Base-by-base conservation (phyloP, 2,113 vertebrate species). In the Pedetes capensis region DNA sequence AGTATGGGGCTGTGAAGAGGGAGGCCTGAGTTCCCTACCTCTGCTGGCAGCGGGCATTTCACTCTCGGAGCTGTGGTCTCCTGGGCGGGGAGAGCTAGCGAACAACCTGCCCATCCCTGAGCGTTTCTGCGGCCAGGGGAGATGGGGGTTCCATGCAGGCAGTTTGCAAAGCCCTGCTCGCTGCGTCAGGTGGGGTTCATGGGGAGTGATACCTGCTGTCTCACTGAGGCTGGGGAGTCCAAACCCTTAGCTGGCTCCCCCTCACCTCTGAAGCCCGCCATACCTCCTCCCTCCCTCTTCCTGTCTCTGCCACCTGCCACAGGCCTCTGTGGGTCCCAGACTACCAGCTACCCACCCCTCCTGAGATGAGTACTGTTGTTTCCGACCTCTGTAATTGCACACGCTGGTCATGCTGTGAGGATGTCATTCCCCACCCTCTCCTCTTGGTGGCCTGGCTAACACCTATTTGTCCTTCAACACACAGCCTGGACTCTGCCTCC, bases 121-220 rank as follows among this genome's bases (percentile, higher is more conserved):
- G n/a, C 4, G 0, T 44, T n/a, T n/a, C n/a, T 20, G 47, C 32
- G 0, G 7, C 27, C 2, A 17, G 34, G 39, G 2, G 2, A 2
- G 7, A 63, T 12, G 37, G 39, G 18, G n/a, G n/a, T n/a, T n/a
- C 37, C 0, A 6, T 3, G 2, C 3, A 3, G 18, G n/a, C 47
- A 3, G 37, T 17, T 32, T 47, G 74, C 39, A 32, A 10, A 5
- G 2, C 2, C n/a, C n/a, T n/a, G 32, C 25, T 13, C 49, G n/a
- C 25, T 47, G 34, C 17, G 64, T 14, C n/a, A n/a, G 29, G 34
- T 29, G 32, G 34, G 32, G 64, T 6, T 27, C 72, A 18, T 49
- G 16, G 44, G 55, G n/a, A 49, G 29, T 16, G 68, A 10, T 14
- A 44, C 47, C 18, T 1, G 39, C 44, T n/a, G n/a, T n/a, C n/a